Evolutionary conservation across 2,797 vertebrate species (phyloP), one percentile per base, ranked within the genome.

Genomic region (Enoplosus armatus): DNA sequence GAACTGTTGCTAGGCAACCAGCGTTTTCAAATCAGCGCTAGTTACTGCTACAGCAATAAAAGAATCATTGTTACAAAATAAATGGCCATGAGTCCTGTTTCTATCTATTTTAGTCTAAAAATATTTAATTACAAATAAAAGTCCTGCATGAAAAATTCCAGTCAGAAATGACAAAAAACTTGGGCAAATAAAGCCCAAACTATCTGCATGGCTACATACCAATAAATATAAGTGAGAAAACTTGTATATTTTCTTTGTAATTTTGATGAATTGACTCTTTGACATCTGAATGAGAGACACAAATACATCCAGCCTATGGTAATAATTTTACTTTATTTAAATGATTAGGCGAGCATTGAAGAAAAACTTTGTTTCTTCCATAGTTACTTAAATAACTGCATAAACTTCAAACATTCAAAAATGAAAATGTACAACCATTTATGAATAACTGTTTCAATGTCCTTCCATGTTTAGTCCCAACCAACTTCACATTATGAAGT

Each of bases 301-400:
- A 76, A 16, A 61, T 33, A 18, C 31, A 72, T 60, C 64, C 68
- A 88, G 63, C 66, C 51, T 72, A 83, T 83, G 77, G 70, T 93
- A 91, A 92, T 92, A 92, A 90, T 90, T 92, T 91, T 77, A 88
- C 87, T 96, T 96, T 95, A 96, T 95, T 96, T 90, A 89, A 95
- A 93, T 92, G 82, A 92, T 95, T 92, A 94, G 89, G 86, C 84
- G 82, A 94, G 92, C 93, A 91, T 47, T 85, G 88, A 93, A 93
- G 87, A 92, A 94, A 93, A 90, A 85, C 24, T 2, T 35, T 22
- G 35, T 85, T 93, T 92, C 88, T 83, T 90, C 89, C 91, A 90
- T 88, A 88, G 72, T 93, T 93, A 90, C 86, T 94, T 95, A 95
- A 95, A 95, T 95, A 93, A 88, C 83, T 89, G 80, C 90, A 92